Percentiles rank a stretch among this genome's conserved stretches.
Evolutionary conservation across 2,888 invertebrate species (phyloP).

Genomic region (Thumatha senex): DNA sequence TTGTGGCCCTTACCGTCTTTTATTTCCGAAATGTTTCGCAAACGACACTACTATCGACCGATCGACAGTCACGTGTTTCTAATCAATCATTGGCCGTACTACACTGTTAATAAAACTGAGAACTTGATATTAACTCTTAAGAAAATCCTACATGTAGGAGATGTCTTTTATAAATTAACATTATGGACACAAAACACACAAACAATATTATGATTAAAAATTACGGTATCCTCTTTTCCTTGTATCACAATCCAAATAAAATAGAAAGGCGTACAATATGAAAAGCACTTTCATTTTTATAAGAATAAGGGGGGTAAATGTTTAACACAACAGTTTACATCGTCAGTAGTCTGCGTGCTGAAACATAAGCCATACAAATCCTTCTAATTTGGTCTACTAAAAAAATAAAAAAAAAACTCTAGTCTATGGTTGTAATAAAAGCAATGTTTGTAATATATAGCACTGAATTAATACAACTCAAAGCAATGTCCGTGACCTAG

Average conservation of each 20-base stretch:
- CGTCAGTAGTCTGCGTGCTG: not conserved
- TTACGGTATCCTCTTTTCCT: not conserved
- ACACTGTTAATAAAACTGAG: too few relatives aligned
- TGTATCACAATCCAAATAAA: not conserved
- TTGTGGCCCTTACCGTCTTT: too few relatives aligned
- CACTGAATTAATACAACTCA: slow-evolving; percentile 9
- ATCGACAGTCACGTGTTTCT: too few relatives aligned
- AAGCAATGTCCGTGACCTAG: slow-evolving; percentile 20
- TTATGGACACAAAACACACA: not conserved
- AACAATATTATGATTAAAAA: not conserved
- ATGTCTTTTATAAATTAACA: too few relatives aligned
- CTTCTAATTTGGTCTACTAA: not conserved
- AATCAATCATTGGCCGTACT: too few relatives aligned
- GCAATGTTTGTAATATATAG: slow-evolving; percentile 1
- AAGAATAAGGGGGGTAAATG: not conserved
- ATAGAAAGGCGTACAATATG: not conserved
- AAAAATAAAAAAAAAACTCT: not conserved
- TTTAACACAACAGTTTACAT: not conserved
- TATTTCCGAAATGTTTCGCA: too few relatives aligned
- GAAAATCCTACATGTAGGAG: too few relatives aligned
- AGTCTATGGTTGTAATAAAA: slow-evolving; percentile 2
- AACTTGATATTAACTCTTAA: too few relatives aligned
- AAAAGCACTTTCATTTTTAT: slow-evolving; percentile 2
- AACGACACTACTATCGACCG: too few relatives aligned
- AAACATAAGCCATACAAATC: not conserved